Evolutionary conservation across 2,113 vertebrate genomes (phyloP).

Genomic region (Thymallus thymallus): DNA sequence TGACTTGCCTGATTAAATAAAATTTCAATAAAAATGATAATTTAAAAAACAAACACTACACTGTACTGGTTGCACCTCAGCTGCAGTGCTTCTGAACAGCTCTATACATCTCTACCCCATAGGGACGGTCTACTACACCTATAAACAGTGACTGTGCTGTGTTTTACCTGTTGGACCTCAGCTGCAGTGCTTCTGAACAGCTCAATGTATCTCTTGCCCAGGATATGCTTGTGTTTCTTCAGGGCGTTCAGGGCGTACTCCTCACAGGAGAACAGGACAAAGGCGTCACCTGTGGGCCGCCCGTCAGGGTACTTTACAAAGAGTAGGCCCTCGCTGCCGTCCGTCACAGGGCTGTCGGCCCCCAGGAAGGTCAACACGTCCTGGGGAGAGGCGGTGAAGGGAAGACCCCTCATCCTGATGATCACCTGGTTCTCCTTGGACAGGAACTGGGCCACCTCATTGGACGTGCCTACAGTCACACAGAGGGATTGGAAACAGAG

Average conservation of each 20-base stretch:
- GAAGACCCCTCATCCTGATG: constrained; percentile 91
- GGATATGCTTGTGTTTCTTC: constrained; percentile 94
- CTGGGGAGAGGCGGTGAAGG: constrained; percentile 86
- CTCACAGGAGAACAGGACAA: constrained; percentile 95
- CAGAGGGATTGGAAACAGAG: not conserved
- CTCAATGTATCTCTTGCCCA: constrained; percentile 96
- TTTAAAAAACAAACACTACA: no score
- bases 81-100: constrained; percentile 92
- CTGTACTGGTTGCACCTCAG: no score
- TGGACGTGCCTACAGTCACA: constrained; percentile 82
- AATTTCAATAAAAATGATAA: no score
- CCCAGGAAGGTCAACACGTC: constrained; percentile 91
- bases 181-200: constrained; percentile 95
- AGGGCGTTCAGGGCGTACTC: constrained; percentile 92
- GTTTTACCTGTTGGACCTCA: constrained; percentile 90
- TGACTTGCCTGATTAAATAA: no score
- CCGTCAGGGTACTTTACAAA: constrained; percentile 96
- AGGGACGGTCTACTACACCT: no score
- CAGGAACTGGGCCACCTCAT: constrained; percentile 94
- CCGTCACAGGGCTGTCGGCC: constrained; percentile 86
- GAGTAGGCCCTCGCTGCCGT: constrained; percentile 86
- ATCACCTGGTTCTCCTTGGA: constrained; percentile 96
- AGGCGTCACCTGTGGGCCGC: constrained; percentile 92
- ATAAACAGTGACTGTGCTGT: no score
- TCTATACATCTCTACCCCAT: constrained; percentile 70